Evolutionary conservation across 2,797 vertebrate genomes (phyloP).

Genomic region (Glyptemys insculpta): DNA sequence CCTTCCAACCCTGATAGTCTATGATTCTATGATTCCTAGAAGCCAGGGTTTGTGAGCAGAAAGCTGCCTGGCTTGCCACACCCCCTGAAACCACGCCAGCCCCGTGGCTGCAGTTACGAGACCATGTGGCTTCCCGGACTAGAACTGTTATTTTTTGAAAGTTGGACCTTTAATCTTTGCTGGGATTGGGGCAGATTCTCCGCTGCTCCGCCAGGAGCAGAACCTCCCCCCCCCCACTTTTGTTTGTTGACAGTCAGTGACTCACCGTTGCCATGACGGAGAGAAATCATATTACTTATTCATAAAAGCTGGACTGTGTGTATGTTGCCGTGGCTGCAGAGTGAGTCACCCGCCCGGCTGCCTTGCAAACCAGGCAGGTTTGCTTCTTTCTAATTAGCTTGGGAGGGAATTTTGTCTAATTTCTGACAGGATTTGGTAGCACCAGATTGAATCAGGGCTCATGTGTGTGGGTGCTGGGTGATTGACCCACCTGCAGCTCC

Average conservation of each 20-base stretch:
- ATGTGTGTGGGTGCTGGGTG: neutral
- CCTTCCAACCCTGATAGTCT: no score
- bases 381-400: neutral
- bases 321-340: conserved; percentile 1
- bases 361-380: neutral
- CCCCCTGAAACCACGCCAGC: neutral
- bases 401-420: neutral
- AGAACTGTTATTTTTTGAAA: neutral
- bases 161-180: neutral
- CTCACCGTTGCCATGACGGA: neutral
- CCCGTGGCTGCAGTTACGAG: neutral
- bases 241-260: neutral
- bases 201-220: neutral
- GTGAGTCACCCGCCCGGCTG: conserved; percentile 65
- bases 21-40: neutral
- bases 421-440: neutral
- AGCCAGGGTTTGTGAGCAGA: neutral
- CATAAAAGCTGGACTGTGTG: neutral
- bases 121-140: neutral
- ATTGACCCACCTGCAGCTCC: neutral
- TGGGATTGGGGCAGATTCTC: neutral
- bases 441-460: fast-evolving
- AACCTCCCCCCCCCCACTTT: neutral
- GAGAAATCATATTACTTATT: neutral
- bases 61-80: neutral